Base-by-base conservation (phyloP, 1,140 invertebrate species). In the Bathynomus jamesi region DNA sequence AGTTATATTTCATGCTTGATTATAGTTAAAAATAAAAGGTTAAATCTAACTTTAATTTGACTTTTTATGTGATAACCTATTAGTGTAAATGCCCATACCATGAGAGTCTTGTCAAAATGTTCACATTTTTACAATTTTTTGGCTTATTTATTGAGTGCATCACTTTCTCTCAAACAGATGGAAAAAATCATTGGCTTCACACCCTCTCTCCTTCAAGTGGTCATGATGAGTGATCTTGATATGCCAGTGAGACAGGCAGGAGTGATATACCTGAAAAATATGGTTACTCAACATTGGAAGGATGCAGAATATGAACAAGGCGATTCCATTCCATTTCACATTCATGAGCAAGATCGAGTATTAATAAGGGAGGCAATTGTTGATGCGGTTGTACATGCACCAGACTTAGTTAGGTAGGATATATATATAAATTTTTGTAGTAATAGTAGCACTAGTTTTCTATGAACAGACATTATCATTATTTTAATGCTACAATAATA, bases 171-270 rank as follows among this genome's bases (percentile, higher is more conserved):
- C n/a, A n/a, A n/a, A 62, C 80, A 96, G 93, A 89, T 96, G 79
- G 91, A 95, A 80, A 95, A 96, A 85, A 95, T 96, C 69, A 94
- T 95, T 84, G 95, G 96, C 31, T 99, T 99, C 85, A 89, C 92
- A 63, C 96, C 95, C 31, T 88, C 90, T 61, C 84, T 99, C 25
- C 84, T 99, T 17, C 93, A 98, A 87, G 89, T 98, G 72, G 89
- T 98, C 13, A 95, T 97, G 92, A 87, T 89, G 80, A 86, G 87
- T 79, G 89, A 94, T 76, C 85, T 96, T 46, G 91, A 97, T 53
- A 90, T 95, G 87, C 91, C 95, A 76, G 90, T 97, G 0, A 84
- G 96, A 76, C 96, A 98, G 87, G 96, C 97, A 75, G 89, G 89
- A 80, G 95, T 91, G 29, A 94, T 99, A 77, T 99, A 97, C 84